Evolutionary conservation across 2,888 invertebrate species (phyloP).

Genomic region (Leucophenga montana): DNA sequence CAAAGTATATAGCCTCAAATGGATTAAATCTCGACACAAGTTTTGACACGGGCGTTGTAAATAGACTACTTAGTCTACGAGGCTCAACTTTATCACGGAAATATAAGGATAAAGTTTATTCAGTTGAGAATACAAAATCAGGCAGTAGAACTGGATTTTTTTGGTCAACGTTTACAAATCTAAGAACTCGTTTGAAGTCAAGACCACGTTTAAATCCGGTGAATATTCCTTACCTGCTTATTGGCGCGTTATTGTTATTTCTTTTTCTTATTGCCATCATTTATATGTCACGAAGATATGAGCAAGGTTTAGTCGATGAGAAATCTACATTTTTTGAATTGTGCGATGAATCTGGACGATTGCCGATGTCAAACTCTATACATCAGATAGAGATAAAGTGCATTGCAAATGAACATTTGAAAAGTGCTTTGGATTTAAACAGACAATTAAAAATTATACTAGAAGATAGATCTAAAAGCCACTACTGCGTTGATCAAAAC

Average conservation of each 20-base stretch:
- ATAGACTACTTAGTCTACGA: conserved; percentile 59
- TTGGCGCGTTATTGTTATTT: conserved; percentile 78
- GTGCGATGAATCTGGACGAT: conserved; percentile 70
- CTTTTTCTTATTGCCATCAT: conserved; percentile 79
- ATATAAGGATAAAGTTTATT: conserved; percentile 39
- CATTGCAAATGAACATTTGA: conserved; percentile 77
- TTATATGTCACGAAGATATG: conserved; percentile 77
- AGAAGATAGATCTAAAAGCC: conserved; percentile 74
- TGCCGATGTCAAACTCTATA: conserved; percentile 19
- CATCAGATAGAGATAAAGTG: conserved; percentile 70
- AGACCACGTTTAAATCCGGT: conserved; percentile 63
- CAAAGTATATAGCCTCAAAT: conserved; percentile 44
- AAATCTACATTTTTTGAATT: conserved; percentile 76
- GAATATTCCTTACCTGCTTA: conserved; percentile 78
- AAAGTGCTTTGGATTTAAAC: conserved; percentile 78
- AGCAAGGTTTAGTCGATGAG: conserved; percentile 64
- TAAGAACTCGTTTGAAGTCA: conserved; percentile 43
- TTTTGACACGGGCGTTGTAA: conserved; percentile 57
- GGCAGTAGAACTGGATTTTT: conserved; percentile 14
- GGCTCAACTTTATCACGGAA: conserved; percentile 59
- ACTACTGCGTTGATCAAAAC: conserved; percentile 60
- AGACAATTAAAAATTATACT: conserved; percentile 80
- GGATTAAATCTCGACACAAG: conserved; percentile 39
- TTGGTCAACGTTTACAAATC: conserved; percentile 36
- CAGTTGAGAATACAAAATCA: conserved; percentile 45